Conservation (phyloP, 2,888 invertebrate genomes). For the Ophion ventricosus region DNA sequence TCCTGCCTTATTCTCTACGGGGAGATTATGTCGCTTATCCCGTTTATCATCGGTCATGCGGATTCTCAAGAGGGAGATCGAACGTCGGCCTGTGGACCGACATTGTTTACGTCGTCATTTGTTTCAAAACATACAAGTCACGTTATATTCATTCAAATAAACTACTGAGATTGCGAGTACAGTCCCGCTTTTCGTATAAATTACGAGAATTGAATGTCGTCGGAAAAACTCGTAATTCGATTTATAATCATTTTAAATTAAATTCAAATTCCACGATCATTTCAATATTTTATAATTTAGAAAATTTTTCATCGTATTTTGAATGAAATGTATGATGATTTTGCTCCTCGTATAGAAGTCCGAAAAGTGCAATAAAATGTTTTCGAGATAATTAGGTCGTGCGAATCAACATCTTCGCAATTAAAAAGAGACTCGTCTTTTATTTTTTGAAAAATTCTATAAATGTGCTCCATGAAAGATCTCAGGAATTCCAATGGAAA, state of each 20-base stretch:
- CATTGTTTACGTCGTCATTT: constrained; percentile 54
- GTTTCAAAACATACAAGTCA: background rate
- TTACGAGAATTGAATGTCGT: background rate
- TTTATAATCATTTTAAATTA: background rate
- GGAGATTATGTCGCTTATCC: constrained; percentile 56
- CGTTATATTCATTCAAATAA: background rate
- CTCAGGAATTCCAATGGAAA: background rate
- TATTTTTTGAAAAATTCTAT: background rate
- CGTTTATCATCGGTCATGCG: constrained; percentile 57
- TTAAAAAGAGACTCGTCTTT: background rate
- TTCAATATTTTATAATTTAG: background rate
- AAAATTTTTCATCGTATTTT: background rate
- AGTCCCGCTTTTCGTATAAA: background rate
- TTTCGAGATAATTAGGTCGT: background rate
- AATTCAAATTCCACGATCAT: background rate
- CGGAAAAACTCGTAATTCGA: background rate
- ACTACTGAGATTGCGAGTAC: background rate
- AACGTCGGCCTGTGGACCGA: constrained; percentile 36
- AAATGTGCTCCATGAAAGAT: background rate
- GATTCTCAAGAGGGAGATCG: constrained; percentile 55
- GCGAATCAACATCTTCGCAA: background rate
- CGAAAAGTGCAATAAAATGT: too few species aligned
- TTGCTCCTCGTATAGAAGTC: too few species aligned
- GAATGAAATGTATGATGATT: too few species aligned
- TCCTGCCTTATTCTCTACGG: background rate